Evolutionary conservation across 2,888 invertebrate genomes (phyloP).

Genomic region (Harpagoxenus sublaevis): DNA sequence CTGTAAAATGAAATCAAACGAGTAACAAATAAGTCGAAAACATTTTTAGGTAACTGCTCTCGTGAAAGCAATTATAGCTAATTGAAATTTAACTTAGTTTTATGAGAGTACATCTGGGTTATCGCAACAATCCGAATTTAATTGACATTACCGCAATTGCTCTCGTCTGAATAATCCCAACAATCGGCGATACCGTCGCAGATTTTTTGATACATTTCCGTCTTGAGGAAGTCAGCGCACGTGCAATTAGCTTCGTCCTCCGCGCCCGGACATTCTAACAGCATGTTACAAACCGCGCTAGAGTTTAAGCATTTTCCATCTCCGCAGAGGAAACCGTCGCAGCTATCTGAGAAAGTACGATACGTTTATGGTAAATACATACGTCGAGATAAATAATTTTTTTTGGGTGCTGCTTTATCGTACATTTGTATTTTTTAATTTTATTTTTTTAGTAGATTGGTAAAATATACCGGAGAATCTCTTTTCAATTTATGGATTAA

Average conservation of each 20-base stretch:
- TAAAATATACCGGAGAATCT: not conserved
- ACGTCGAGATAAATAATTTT: not conserved
- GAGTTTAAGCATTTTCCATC: conserved; percentile 90
- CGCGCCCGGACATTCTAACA: conserved; percentile 90
- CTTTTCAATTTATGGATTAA: not conserved
- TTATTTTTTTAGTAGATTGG: not conserved
- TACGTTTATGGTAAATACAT: not conserved
- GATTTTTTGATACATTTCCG: conserved; percentile 91
- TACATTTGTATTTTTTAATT: not conserved
- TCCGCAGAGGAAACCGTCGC: conserved; percentile 88
- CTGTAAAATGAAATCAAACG: conserved; percentile 84
- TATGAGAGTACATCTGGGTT: not conserved
- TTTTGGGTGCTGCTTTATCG: not conserved
- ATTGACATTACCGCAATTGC: conserved; percentile 89
- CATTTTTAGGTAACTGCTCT: not conserved
- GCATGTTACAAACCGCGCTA: conserved; percentile 90
- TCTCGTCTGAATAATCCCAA: conserved; percentile 93
- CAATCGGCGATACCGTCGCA: conserved; percentile 94
- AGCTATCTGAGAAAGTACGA: conserved; percentile 82
- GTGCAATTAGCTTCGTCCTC: conserved; percentile 92
- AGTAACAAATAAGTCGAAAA: not conserved
- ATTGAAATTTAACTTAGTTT: not conserved
- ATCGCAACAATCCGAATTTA: not conserved
- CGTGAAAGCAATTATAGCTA: not conserved
- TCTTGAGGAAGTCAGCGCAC: conserved; percentile 91